A percentile compares a stretch with the other conserved stretches of the same genome.
Evolutionary conservation across 2,888 invertebrate species (phyloP).

Genomic region (Harpalus rufipes): DNA sequence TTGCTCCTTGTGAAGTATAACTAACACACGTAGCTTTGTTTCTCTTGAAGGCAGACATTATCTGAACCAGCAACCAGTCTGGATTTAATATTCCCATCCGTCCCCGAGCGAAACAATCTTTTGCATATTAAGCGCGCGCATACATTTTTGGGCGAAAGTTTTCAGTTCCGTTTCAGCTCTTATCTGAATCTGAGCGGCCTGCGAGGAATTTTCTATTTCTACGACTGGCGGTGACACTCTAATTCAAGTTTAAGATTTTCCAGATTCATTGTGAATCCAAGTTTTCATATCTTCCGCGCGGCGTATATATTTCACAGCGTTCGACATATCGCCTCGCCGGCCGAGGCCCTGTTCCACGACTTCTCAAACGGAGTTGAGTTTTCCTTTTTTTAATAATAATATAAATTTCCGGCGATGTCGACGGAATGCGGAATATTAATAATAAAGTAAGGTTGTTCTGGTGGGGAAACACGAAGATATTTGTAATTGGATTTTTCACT

Average conservation of each 20-base stretch:
- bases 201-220: slow-evolving; percentile 73
- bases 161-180: slow-evolving; percentile 68
- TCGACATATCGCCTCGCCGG: slow-evolving; percentile 56
- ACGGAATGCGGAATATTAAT: slow-evolving; percentile 46
- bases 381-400: slow-evolving; percentile 65
- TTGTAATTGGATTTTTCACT: slow-evolving; percentile 61
- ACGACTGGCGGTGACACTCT: slow-evolving; percentile 75
- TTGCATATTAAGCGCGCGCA: slow-evolving; percentile 72
- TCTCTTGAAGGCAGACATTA: slow-evolving; percentile 68
- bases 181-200: slow-evolving; percentile 70
- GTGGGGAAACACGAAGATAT: slow-evolving; percentile 39
- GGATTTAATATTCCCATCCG: slow-evolving; percentile 71
- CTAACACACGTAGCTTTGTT: slow-evolving; percentile 46
- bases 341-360: slow-evolving; percentile 6
- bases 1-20: neutral
- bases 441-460: slow-evolving; percentile 55
- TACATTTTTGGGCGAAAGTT: slow-evolving; percentile 70
- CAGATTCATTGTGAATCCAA: slow-evolving; percentile 70
- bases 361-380: slow-evolving; percentile 49
- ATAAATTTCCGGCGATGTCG: slow-evolving; percentile 62
- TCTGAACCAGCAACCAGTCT: slow-evolving; percentile 68
- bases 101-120: slow-evolving; percentile 71
- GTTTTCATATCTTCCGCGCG: slow-evolving; percentile 71
- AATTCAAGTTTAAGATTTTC: slow-evolving; percentile 75
- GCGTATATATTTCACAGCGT: slow-evolving; percentile 65